Conservation (phyloP, 2,888 invertebrate species). For the Cataglyphis rosenhaueri region DNA sequence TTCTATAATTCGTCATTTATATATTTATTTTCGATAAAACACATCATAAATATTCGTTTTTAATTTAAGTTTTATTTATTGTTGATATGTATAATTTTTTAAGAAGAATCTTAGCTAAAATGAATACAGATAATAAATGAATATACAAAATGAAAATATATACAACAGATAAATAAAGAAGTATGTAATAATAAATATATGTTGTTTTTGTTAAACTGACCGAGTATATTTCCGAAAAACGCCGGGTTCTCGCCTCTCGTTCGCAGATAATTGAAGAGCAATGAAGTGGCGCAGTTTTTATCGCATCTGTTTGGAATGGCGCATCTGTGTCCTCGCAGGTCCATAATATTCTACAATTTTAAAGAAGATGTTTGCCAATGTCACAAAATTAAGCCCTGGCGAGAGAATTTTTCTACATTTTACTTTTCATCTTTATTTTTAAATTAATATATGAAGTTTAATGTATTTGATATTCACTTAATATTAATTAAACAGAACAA, state of each 20-base stretch:
- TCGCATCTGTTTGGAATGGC: conserved; percentile 76
- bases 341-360: conserved; percentile 74
- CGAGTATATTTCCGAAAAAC: conserved; percentile 80
- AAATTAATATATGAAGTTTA: neutral
- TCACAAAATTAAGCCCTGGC: neutral
- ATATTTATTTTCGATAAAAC: neutral
- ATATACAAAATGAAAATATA: neutral
- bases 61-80: neutral
- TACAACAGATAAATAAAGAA: neutral
- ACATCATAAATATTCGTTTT: neutral
- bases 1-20: neutral
- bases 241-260: conserved; percentile 79
- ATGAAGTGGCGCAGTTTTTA: conserved; percentile 70
- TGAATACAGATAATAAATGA: neutral
- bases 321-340: conserved; percentile 80
- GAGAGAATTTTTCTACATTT: neutral
- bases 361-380: neutral
- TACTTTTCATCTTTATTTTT: neutral
- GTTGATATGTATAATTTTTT: neutral
- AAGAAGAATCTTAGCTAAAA: neutral
- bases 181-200: neutral
- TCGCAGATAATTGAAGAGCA: conserved; percentile 76
- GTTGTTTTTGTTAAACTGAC: conserved; percentile 62
- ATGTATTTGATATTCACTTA: neutral
- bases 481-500: neutral